Evolutionary conservation across 2,797 vertebrate species (phyloP).

Genomic region (Bradypodion ventrale): DNA sequence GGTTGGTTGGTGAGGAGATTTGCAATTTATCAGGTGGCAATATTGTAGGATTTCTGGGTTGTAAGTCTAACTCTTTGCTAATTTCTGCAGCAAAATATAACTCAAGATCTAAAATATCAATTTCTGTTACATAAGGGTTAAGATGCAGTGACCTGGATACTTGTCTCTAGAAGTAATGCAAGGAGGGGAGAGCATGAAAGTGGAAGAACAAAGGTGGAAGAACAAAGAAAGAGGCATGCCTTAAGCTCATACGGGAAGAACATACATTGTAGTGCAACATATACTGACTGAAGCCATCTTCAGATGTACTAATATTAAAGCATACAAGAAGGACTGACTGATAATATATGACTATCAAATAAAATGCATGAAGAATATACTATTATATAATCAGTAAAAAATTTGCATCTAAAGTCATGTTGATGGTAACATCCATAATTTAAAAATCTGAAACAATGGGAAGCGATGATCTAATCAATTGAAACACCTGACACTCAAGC

Average conservation of each 20-base stretch:
- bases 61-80: no score
- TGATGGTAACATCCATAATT: background rate
- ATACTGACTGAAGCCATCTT: background rate
- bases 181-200: background rate
- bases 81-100: no score
- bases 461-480: background rate
- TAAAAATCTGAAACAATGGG: background rate
- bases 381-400: background rate
- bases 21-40: no score
- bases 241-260: background rate
- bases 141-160: background rate
- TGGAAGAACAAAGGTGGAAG: background rate
- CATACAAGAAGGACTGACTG: background rate
- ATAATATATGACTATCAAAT: background rate
- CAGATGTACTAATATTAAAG: background rate
- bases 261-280: background rate
- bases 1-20: no score
- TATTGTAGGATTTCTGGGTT: no score
- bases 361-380: background rate
- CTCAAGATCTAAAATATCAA: no score
- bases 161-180: background rate
- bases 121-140: no score
- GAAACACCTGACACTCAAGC: no score
- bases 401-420: background rate
- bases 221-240: background rate